These are phyloP conservation scores for Phoxinus dragarum DNA, from an alignment of 2,797 vertebrate species.

Conservation along the genomic window DNA sequence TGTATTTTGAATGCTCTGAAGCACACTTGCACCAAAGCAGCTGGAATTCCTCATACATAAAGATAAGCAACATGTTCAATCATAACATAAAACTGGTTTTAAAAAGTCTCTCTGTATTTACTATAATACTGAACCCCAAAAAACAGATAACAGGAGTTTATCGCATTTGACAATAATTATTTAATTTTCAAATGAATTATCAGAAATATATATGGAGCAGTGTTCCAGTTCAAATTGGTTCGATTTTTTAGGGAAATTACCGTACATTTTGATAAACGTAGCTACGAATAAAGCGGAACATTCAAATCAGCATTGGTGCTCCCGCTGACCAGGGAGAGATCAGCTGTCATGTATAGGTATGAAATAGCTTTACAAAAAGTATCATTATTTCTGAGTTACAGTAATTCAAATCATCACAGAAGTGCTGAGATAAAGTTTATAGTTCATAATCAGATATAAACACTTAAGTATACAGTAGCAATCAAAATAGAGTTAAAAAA, in stretches of 20 bases:
- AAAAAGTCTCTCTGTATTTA: neutral
- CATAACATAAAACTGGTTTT: neutral
- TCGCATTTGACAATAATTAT: no score
- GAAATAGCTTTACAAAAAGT: neutral
- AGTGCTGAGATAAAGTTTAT: neutral
- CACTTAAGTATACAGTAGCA: no score
- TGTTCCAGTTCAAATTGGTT: no score
- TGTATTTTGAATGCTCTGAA: conserved; percentile 45
- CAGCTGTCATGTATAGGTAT: neutral
- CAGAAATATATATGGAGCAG: no score
- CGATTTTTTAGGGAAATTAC: neutral
- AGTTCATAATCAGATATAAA: no score
- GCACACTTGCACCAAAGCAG: conserved; percentile 18
- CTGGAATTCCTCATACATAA: conserved; percentile 13
- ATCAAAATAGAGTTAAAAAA: no score
- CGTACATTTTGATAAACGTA: neutral
- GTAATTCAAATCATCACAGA: no score
- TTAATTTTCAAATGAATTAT: no score
- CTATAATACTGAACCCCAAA: neutral
- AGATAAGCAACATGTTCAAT: neutral
- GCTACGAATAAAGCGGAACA: neutral
- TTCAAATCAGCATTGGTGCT: neutral
- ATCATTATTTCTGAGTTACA: neutral
- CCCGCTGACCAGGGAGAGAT: neutral
- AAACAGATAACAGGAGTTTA: neutral